Conservation (phyloP, 2,888 invertebrate species). For the Diplolepis rosae region DNA sequence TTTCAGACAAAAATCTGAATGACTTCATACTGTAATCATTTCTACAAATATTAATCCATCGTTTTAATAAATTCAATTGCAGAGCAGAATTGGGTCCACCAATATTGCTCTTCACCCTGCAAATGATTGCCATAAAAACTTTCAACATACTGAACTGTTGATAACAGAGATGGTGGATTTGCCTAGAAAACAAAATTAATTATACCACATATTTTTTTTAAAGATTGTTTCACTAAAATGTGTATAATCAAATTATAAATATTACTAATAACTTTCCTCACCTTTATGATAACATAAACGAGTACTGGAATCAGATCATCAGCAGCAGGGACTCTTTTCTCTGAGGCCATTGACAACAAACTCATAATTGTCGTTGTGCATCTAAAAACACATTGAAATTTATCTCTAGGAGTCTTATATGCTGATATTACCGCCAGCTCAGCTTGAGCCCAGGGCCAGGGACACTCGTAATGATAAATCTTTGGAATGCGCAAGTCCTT, state of each 20-base stretch:
- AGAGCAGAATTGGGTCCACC: constrained; percentile 99
- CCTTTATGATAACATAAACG: constrained; percentile 96
- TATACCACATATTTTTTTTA: constrained; percentile 8
- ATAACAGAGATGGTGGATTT: constrained; percentile 94
- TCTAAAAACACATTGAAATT: constrained; percentile 87
- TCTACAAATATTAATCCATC: constrained; percentile 83
- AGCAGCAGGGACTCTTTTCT: constrained; percentile 86
- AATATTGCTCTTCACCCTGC: constrained; percentile 94
- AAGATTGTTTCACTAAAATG: background rate
- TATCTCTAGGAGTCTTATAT: constrained; percentile 92
- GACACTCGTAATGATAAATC: constrained; percentile 91
- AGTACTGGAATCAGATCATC: constrained; percentile 98
- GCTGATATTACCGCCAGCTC: constrained; percentile 91
- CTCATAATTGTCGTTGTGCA: constrained; percentile 97
- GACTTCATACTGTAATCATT: background rate
- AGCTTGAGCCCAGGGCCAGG: constrained; percentile 96
- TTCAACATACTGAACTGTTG: constrained; percentile 96
- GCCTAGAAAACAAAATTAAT: constrained; percentile 78
- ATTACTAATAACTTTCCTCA: constrained; percentile 70
- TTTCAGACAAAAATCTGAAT: constrained; percentile 1
- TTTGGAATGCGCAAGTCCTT: constrained; percentile 88
- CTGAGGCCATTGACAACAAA: constrained; percentile 89
- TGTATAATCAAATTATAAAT: too few species aligned
- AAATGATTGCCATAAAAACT: constrained; percentile 90
- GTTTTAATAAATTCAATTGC: constrained; percentile 98